phyloP scores from a whole-genome alignment of 2,113 vertebrate species.

The Nesoenas mayeri region DNA sequence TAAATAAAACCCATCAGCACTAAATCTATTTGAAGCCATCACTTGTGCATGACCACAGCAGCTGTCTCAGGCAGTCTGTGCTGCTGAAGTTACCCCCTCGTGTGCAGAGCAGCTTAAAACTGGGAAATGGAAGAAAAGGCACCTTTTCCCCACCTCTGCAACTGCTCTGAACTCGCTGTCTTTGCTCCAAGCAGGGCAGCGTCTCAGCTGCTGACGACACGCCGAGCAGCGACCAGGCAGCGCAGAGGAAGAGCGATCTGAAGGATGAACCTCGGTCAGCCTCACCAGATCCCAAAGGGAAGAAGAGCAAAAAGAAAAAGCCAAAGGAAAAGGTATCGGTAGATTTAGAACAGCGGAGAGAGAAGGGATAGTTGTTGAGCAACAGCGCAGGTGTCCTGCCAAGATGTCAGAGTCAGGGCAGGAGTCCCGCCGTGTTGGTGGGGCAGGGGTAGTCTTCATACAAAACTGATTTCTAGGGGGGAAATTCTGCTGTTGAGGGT shows the following conservation, averaged over 20 bases:
- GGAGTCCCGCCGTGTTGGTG: background rate
- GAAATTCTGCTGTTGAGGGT: background rate
- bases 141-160: background rate
- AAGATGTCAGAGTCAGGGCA: background rate
- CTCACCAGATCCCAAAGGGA: constrained; percentile 70
- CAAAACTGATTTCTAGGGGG: background rate
- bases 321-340: constrained; percentile 84
- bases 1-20: background rate
- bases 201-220: constrained; percentile 86
- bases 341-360: background rate
- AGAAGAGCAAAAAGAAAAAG: constrained; percentile 77
- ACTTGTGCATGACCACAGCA: background rate
- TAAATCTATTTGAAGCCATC: background rate
- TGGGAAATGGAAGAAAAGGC: background rate
- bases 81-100: background rate
- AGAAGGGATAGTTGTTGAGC: background rate
- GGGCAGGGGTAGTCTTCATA: background rate
- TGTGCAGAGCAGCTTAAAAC: background rate
- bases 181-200: constrained; percentile 80
- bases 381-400: background rate
- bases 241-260: constrained; percentile 55
- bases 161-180: background rate
- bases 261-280: constrained; percentile 64
- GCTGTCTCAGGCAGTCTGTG: background rate
- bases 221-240: constrained; percentile 85